These are phyloP conservation scores for Oenanthe melanoleuca DNA, from an alignment of 2,113 vertebrate genomes.

Conservation along the genomic window DNA sequence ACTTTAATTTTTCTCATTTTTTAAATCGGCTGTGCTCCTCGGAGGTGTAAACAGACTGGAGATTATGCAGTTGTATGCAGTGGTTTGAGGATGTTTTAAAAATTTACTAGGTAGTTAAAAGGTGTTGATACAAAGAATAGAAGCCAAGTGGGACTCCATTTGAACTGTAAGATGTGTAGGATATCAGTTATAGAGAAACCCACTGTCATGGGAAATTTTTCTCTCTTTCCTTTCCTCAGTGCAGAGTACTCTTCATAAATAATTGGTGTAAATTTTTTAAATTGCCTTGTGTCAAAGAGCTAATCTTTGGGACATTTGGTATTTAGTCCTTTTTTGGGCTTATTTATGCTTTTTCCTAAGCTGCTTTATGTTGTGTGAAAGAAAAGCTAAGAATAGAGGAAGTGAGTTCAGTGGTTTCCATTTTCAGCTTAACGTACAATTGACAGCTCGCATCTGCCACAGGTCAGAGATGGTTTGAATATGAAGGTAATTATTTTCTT, in stretches of 20 bases:
- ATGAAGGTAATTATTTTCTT: background rate
- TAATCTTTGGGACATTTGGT: background rate
- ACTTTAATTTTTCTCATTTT: background rate
- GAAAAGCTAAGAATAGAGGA: constrained; percentile 20
- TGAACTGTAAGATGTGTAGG: background rate
- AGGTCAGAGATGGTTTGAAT: background rate
- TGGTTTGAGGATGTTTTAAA: background rate
- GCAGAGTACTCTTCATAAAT: background rate
- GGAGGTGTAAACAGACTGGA: background rate
- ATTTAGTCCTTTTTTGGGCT: background rate
- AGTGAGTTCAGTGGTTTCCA: constrained; percentile 24
- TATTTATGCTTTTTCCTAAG: constrained; percentile 3
- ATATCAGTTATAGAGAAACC: background rate
- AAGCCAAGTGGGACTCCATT: background rate
- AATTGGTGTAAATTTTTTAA: background rate
- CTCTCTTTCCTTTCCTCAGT: background rate
- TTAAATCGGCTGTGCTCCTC: background rate
- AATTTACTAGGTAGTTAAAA: background rate
- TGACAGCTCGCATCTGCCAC: background rate
- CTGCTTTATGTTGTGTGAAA: background rate
- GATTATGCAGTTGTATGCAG: background rate
- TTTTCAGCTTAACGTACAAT: background rate
- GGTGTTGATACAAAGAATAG: background rate
- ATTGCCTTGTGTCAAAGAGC: background rate
- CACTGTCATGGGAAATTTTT: background rate